Evolutionary conservation across 2,797 vertebrate genomes (phyloP).

Genomic region (Buceros bicornis): DNA sequence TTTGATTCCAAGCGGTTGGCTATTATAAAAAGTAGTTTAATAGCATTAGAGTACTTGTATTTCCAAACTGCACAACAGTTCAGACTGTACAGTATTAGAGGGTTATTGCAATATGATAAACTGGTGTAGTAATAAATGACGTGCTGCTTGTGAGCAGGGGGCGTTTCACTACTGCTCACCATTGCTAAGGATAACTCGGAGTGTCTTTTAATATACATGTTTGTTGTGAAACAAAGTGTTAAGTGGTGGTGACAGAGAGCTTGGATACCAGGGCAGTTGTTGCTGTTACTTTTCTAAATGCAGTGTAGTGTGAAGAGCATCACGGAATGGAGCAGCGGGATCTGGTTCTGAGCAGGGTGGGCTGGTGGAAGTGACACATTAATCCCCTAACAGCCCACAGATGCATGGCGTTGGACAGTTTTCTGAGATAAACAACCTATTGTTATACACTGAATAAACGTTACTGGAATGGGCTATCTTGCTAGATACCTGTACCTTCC

Average conservation of each 20-base stretch:
- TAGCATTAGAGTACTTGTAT: not conserved
- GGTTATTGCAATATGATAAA: not conserved
- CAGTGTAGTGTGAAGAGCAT: not conserved
- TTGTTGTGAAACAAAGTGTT: not conserved
- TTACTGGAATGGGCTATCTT: not conserved
- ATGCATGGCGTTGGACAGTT: not conserved
- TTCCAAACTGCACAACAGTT: not conserved
- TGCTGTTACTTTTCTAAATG: not conserved
- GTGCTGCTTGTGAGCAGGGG: not conserved
- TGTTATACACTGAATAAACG: not conserved
- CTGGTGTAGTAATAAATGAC: not conserved
- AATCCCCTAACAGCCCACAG: not conserved
- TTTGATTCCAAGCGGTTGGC: not conserved
- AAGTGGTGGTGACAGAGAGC: not conserved
- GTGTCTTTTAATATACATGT: not conserved
- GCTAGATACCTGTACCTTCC: not conserved
- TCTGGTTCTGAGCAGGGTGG: not conserved
- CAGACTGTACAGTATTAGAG: not conserved
- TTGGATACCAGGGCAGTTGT: not conserved
- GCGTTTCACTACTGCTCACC: not conserved
- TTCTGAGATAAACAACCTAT: not conserved
- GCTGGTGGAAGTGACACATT: not conserved
- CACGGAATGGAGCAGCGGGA: not conserved
- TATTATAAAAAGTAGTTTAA: not conserved
- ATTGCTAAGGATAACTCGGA: not conserved